phyloP scores from a whole-genome alignment of 2,113 vertebrate genomes.

The Entomyzon cyanotis region DNA sequence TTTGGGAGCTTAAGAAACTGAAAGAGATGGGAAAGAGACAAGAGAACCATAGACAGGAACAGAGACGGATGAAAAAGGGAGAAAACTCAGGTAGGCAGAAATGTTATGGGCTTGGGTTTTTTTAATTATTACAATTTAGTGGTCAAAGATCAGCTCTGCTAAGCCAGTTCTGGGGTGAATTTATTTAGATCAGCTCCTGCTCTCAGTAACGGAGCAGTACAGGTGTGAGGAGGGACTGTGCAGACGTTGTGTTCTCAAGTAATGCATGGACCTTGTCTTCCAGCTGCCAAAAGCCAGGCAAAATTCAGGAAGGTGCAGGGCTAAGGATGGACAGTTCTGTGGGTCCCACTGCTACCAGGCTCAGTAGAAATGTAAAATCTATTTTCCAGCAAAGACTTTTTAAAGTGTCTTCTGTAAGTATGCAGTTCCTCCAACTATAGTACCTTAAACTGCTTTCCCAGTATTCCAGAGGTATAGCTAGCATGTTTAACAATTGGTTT shows the following conservation, averaged over 20 bases:
- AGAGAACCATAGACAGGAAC: background rate
- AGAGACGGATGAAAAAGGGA: background rate
- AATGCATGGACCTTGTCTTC: background rate
- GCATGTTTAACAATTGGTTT: background rate
- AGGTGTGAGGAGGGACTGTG: background rate
- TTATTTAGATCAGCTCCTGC: background rate
- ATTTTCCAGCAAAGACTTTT: background rate
- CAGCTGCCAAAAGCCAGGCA: background rate
- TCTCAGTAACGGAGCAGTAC: background rate
- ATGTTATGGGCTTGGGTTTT: accelerated
- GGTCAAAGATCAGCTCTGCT: background rate
- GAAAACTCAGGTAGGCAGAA: background rate
- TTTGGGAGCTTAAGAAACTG: background rate
- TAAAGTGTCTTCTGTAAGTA: background rate
- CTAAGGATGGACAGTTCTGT: background rate
- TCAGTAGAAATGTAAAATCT: background rate
- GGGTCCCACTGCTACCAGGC: background rate
- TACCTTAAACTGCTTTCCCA: conserved; percentile 26
- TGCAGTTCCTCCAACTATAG: background rate
- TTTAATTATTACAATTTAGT: background rate
- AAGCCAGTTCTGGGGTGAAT: no score
- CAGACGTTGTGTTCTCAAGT: background rate
- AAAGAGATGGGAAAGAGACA: background rate
- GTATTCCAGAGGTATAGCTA: conserved; percentile 32
- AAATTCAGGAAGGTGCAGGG: background rate